Base-by-base conservation (phyloP, 2,888 invertebrate species). In the Phyllotreta cruciferae region DNA sequence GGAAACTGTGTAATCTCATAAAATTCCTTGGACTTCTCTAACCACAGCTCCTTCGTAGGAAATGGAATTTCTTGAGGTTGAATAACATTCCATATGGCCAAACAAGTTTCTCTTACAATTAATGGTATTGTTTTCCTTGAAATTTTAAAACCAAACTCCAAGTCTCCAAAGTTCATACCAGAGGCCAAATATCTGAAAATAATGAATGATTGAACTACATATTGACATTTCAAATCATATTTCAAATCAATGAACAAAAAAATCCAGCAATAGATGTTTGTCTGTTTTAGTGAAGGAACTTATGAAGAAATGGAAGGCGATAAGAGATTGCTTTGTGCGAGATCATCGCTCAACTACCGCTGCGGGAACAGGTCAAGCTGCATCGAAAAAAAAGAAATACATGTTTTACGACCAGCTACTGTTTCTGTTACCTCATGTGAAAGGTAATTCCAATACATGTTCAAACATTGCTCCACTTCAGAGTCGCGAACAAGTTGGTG, bases 391-490 rank as follows among this genome's bases (percentile, higher is more conserved):
- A 47, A 56, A 56, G 56, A 42, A 47, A 11, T 56, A 56, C 24
- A 24, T 56, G 1, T 56, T 13, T 56, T 56, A 56, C 47, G 56
- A 56, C 56, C 56, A 56, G 56, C 56, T 56, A 24, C 47, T 49
- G 47, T 54, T 56, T 47, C 55, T 56, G 24, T 47, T 56, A 11
- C 47, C 56, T 56, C 54, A 54, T 56, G 24, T 56, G 10, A 56
- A 47, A 56, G 56, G 56, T 56, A 56, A 50, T 56, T 42, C 42
- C 11, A 7, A 49, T 54, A 56, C 56, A 49, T 13, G 45, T 47
- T 47, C 56, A 47, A 56, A 56, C 11, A 56, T 56, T 54, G 50
- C 55, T 54, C 55, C 55, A 54, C 44, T 42, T 54, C 44, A 54
- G 1, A 38, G 44, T 54, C 44, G 24, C 41, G 55, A 54, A 54